Base-by-base conservation (phyloP, 2,797 vertebrate species). In the Gallinago solitaria region DNA sequence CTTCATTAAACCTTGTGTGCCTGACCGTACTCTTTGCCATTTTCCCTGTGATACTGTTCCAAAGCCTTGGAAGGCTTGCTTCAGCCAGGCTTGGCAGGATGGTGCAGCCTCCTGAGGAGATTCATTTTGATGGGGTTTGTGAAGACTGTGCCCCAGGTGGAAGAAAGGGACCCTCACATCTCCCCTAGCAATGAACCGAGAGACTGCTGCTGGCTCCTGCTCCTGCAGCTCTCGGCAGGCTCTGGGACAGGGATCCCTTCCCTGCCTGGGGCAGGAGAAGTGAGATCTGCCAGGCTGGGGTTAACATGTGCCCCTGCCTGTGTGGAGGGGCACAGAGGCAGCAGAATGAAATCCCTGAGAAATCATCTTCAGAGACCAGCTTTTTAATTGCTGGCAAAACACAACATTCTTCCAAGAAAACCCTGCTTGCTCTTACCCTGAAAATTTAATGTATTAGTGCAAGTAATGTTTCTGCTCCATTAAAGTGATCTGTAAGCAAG, bases 141-240 rank as follows among this genome's bases (percentile, higher is more conserved):
- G 33, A 61, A 8, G 5, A 67, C 12, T 9, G 5, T 15, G 24
- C 3, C 4, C 19, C 35, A 67, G 27, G 54, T 5, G 25, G 30
- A 37, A 19, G 18, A 43, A 47, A 48, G 18, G 47, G 15, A n/a
- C 10, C n/a, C 3, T 0, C 0, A 3, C 24, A 9, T 25, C n/a
- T 83, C 41, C 12, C 6, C 20, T 3, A 3, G 30, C 27, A 39
- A 33, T 80, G 20, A 23, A 6, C 45, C 3, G 2, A 9, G 16
- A 50, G 71, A 68, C 32, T 77, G 50, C 43, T 73, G 32, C 25
- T 9, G 1, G 1, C 16, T 69, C 12, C 33, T 90, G 39, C 37
- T 41, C 2, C 1, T 30, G 59, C 13, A 45, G 0, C 13, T 27
- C 28, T 27, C 9, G 0, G 28, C 1, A 1, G 41, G 14, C 5